Evolutionary conservation across 2,888 invertebrate genomes (phyloP).

Genomic region (Plagodis pulveraria): DNA sequence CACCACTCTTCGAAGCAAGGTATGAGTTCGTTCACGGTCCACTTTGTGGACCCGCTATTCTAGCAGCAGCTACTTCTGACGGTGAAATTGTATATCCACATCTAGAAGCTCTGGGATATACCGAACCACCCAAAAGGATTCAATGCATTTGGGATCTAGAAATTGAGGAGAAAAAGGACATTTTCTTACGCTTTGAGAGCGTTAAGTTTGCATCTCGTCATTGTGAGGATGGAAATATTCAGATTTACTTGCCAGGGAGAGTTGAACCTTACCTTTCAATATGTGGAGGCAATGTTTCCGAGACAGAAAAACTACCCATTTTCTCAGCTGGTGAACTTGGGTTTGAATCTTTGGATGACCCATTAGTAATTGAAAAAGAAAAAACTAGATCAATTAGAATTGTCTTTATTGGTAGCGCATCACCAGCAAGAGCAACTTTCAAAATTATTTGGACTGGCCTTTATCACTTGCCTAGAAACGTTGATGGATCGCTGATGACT

Average conservation of each 20-base stretch:
- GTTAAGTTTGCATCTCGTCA: conserved; percentile 93
- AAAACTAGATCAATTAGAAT: conserved; percentile 88
- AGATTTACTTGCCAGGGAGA: conserved; percentile 90
- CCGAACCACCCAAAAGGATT: conserved; percentile 88
- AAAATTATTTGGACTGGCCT: conserved; percentile 96
- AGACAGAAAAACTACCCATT: conserved; percentile 92
- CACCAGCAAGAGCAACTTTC: conserved; percentile 93
- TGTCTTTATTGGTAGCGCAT: conserved; percentile 90
- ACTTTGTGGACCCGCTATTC: conserved; percentile 92
- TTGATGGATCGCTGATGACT: conserved; percentile 91
- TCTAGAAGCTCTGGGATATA: conserved; percentile 90
- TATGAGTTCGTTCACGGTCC: conserved; percentile 96
- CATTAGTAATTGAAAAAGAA: conserved; percentile 84
- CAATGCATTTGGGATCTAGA: conserved; percentile 93
- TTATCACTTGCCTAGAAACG: conserved; percentile 93
- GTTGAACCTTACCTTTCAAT: conserved; percentile 91
- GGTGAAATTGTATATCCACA: conserved; percentile 95
- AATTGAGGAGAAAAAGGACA: conserved; percentile 92
- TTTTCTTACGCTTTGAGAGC: conserved; percentile 94
- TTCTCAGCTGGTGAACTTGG: conserved; percentile 91
- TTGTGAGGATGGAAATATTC: conserved; percentile 94
- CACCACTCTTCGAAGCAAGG: conserved; percentile 93
- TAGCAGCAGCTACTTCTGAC: conserved; percentile 90
- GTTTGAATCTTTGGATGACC: conserved; percentile 83
- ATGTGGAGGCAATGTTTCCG: conserved; percentile 94